Percentiles rank a stretch among this genome's conserved stretches.
phyloP scores from a whole-genome alignment of 2,797 vertebrate genomes.

The Eulemur rubriventer region DNA sequence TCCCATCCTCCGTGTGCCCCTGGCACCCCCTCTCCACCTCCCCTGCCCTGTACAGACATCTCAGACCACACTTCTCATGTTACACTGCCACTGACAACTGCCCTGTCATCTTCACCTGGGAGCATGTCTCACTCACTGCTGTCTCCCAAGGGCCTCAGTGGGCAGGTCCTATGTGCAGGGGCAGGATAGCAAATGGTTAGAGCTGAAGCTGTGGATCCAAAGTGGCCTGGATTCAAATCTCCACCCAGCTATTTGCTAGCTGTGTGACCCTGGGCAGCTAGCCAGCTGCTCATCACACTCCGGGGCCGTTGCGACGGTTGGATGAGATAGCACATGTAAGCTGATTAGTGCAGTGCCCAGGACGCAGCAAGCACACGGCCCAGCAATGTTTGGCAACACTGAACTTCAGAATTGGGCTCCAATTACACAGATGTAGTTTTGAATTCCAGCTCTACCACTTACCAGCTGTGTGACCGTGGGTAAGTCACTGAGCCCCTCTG shows the following conservation, averaged over 20 bases:
- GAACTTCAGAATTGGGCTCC: not conserved
- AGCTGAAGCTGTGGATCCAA: not conserved
- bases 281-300: not conserved
- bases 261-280: no score
- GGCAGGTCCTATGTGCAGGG: not conserved
- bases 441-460: not conserved
- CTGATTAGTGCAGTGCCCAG: accelerated
- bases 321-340: no score
- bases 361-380: not conserved
- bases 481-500: not conserved
- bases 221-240: not conserved
- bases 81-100: not conserved
- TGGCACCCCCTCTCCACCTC: no score
- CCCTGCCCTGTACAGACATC: not conserved
- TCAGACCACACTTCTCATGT: not conserved
- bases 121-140: not conserved
- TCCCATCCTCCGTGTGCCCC: accelerated
- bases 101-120: no score
- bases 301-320: not conserved
- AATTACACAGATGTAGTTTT: not conserved
- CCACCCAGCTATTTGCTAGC: not conserved
- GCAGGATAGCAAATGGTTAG: not conserved
- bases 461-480: not conserved
- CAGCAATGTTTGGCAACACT: not conserved
- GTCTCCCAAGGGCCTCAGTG: not conserved